phyloP scores from a whole-genome alignment of 2,888 invertebrate species.

The Clivina fossor region DNA sequence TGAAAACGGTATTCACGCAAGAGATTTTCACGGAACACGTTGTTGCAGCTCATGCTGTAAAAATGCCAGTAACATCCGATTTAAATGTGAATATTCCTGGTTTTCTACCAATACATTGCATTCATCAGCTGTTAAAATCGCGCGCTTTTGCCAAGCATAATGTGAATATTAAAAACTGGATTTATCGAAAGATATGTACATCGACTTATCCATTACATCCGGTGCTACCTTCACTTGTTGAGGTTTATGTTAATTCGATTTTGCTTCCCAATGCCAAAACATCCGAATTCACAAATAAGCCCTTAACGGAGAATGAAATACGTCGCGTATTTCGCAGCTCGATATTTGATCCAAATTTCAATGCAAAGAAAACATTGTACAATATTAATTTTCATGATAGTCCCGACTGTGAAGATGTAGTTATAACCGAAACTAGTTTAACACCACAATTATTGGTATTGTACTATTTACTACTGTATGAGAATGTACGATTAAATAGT shows the following conservation, averaged over 20 bases:
- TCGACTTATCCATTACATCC: conserved; percentile 91
- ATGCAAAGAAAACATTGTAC: conserved; percentile 58
- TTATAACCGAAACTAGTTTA: conserved; percentile 66
- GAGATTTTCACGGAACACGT: conserved; percentile 97
- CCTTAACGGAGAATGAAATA: conserved; percentile 88
- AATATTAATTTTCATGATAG: conserved; percentile 55
- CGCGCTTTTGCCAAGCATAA: conserved; percentile 94
- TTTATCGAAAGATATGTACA: conserved; percentile 88
- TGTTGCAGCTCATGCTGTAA: conserved; percentile 92
- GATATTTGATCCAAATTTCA: conserved; percentile 73
- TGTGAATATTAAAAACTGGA: conserved; percentile 96
- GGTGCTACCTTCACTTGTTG: conserved; percentile 87
- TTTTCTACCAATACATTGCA: conserved; percentile 94
- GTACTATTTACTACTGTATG: conserved; percentile 90
- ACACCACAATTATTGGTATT: conserved; percentile 87
- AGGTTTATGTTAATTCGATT: conserved; percentile 93
- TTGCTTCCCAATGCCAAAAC: conserved; percentile 69
- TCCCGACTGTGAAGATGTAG: conserved; percentile 56
- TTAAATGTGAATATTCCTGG: conserved; percentile 87
- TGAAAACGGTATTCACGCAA: conserved; percentile 92
- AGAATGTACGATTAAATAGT: conserved; percentile 81
- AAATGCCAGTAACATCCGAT: conserved; percentile 89
- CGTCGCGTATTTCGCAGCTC: conserved; percentile 79
- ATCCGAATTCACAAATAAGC: conserved; percentile 84
- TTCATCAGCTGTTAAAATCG: conserved; percentile 91